Conservation (phyloP, 1,140 invertebrate species). For the Ylistrum balloti region DNA sequence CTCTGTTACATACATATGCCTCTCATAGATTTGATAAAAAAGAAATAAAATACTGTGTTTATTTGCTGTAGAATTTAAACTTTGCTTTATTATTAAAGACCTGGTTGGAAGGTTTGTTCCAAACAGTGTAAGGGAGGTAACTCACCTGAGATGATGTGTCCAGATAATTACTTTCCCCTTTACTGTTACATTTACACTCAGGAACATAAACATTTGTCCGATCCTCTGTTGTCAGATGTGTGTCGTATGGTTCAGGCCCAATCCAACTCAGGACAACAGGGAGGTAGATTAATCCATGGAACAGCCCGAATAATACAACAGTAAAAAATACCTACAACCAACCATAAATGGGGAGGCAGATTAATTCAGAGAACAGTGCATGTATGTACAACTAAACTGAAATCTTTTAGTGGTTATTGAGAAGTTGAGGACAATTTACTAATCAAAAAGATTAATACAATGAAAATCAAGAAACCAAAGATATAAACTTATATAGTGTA, state of each 20-base stretch:
- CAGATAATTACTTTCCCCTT: not conserved
- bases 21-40: no score
- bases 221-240: not conserved
- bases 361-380: no score
- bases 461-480: no score
- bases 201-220: not conserved
- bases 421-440: no score
- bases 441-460: no score
- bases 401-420: no score
- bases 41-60: no score
- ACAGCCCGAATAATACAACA: conserved; percentile 85
- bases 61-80: no score
- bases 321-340: conserved; percentile 83
- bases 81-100: no score
- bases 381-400: no score
- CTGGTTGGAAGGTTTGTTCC: not conserved
- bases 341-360: not conserved
- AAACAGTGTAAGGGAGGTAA: not conserved
- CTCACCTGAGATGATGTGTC: not conserved
- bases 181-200: not conserved
- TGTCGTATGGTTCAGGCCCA: conserved; percentile 82
- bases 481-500: no score
- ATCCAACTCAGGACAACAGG: conserved; percentile 85
- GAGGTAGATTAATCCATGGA: conserved; percentile 85
- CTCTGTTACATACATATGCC: no score